phyloP scores from a whole-genome alignment of 2,113 vertebrate genomes.

The Nymphicus hollandicus region DNA sequence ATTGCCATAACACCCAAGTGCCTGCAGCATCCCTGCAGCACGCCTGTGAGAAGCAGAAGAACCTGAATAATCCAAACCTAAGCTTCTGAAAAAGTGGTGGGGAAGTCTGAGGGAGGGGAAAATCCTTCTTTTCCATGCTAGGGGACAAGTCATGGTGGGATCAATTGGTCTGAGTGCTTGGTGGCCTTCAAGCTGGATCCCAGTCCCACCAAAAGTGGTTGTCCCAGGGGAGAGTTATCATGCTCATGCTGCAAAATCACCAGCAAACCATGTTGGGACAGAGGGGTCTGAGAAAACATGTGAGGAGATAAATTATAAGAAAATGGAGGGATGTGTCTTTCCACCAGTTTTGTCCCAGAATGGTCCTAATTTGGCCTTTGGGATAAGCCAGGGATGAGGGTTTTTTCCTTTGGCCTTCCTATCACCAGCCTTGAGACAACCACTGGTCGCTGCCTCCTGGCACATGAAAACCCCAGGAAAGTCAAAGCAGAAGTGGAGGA shows the following conservation, averaged over 20 bases:
- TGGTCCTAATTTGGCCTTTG: background rate
- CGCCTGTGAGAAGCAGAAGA: background rate
- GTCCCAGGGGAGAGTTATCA: background rate
- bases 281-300: background rate
- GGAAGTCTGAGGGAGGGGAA: background rate
- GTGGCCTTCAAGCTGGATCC: background rate
- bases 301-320: background rate
- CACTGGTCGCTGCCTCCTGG: background rate
- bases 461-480: background rate
- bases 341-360: background rate
- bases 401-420: background rate
- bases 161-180: background rate
- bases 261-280: fast-evolving
- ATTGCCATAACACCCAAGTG: background rate
- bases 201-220: fast-evolving
- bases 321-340: background rate
- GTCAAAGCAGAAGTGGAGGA: background rate
- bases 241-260: background rate
- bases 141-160: background rate
- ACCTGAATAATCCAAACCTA: background rate
- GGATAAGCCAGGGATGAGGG: background rate
- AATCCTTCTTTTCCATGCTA: background rate
- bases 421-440: background rate
- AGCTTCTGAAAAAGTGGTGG: background rate
- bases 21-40: background rate